Evolutionary conservation across 2,797 vertebrate species (phyloP), one percentile per base, ranked within the genome.

Genomic region (Gymnocypris eckloni): DNA sequence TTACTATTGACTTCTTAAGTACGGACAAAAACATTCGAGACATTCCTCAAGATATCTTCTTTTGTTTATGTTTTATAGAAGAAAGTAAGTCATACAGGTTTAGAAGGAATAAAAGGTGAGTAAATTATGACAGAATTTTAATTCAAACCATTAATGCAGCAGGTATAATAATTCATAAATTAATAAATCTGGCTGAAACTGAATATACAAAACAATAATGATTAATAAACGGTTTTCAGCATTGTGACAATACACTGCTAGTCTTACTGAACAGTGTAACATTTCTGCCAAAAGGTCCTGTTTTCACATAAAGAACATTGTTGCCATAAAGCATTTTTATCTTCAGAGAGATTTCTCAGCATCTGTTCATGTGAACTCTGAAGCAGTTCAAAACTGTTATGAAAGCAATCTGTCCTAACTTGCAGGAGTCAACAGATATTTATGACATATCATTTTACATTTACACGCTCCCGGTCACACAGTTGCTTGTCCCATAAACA

Each of bases 321-420:
- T 52, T 52, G 45, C 45, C 72, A 52, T 75, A 33, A 75, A 52
- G 25, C 72, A 33, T 75, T 16, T 50, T 75, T 33, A 75, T 52
- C 25, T 50, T 48, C 43, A 6, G 8, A 28, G 28, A 28, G 28
- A 28, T 28, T 28, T 28, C 28, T 28, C 28, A 28, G 28, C 28
- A 1, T 28, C 28, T 28, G 28, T 28, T 28, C 28, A 28, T 28
- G 28, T 28, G 28, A 28, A 28, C 28, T 28, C 28, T 28, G 28
- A 28, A 28, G 28, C 28, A 48, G 43, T 73, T 50, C 13, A 28
- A 28, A 28, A 28, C 2, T 28, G 28, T 28, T 28, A 28, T 28
- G 28, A 28, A 28, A 28, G 28, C 28, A 28, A 28, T 28, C 28
- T 28, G 28, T 28, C 28, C 28, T 28, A 28, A 28, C 28, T 28